Evolutionary conservation across 2,888 invertebrate species (phyloP), one percentile per base, ranked within the genome.

Genomic region (Apodemia duryi): DNA sequence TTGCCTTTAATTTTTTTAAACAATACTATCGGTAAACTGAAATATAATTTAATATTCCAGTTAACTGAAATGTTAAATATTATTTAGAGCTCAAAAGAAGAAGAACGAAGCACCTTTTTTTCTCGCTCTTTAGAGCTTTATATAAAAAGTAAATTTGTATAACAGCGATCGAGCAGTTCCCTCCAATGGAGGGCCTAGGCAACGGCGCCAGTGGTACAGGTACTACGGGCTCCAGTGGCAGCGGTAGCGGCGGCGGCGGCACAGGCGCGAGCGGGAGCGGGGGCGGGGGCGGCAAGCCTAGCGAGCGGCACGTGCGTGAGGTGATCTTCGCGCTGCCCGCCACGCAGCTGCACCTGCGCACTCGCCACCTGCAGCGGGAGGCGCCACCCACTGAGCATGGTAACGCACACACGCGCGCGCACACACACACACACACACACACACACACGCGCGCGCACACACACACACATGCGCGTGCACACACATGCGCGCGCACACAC

Each of bases 251-350:
- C 95, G 95, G 79, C 77, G 92, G 92, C 71, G 51, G 51, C 52
- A 10, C 52, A 3, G 10, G 68, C 70, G 65, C 78, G 90, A 29
- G 94, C 94, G 70, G 67, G 95, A 70, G 67, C 65, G 69, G 21
- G 94, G 95, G 73, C 87, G 93, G 66, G 89, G 80, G 93, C 65
- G 92, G 80, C 73, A 75, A 79, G 62, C 75, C 77, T 21, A 76
- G 77, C 29, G 82, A 85, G 71, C 83, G 80, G 68, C 97, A 98
- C 83, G 95, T 95, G 71, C 94, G 98, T 13, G 98, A 99, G 92
- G 97, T 98, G n/a, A 98, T 99, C 83, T 99, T 99, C 92, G 97
- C 98, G 41, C 91, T 99, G 78, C 99, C 99, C 0, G 96, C 97
- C 68, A 91, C 99, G 78, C 98, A 98, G 88, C 93, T 99, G 78